Base-by-base conservation (phyloP, 1,140 invertebrate species). In the Ceratina calcarata region DNA sequence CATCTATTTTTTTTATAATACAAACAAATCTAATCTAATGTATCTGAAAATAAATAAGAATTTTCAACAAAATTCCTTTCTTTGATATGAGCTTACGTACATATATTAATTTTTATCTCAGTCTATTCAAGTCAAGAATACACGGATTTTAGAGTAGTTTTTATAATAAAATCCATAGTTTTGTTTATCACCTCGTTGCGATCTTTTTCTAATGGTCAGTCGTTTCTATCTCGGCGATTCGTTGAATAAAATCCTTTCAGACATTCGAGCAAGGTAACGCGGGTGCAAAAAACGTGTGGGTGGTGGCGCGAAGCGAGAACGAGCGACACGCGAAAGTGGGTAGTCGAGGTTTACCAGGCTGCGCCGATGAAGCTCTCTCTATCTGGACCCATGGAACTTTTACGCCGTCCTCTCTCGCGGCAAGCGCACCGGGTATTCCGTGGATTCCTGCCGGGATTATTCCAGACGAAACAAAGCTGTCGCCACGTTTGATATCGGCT, bases 401-500 rank as follows among this genome's bases (percentile, higher is more conserved):
- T 60, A 53, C 80, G 62, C 58, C 55, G 37, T 45, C 6, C 37
- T 10, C 37, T 45, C 37, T 45, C 72, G 78, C 58, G 69, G 16
- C 51, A 12, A 6, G 51, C 51, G 20, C 15, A 45, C 32, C 37
- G 16, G 79, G 72, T 71, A 76, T 82, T 82, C 15, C 81, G 79
- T 88, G 86, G 89, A 90, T 91, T 91, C 88, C 89, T 86, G 85
- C 81, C 89, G 86, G 90, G 90, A 90, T 91, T 90, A 91, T 90
- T 87, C 79, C 81, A 83, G 51, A 83, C 82, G 87, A 91, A 92
- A 92, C 91, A 91, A 92, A 91, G 90, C 91, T 90, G 91, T 91
- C 89, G 87, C 87, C 90, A 88, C 90, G 90, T 91, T 92, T 92
- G 91, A 92, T 92, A 92, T 91, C 85, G 87, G 90, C 89, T 89